Evolutionary conservation across 53 echinoderm and acorn worm species (phyloP).

Genomic region (Echinarachnius parma): DNA sequence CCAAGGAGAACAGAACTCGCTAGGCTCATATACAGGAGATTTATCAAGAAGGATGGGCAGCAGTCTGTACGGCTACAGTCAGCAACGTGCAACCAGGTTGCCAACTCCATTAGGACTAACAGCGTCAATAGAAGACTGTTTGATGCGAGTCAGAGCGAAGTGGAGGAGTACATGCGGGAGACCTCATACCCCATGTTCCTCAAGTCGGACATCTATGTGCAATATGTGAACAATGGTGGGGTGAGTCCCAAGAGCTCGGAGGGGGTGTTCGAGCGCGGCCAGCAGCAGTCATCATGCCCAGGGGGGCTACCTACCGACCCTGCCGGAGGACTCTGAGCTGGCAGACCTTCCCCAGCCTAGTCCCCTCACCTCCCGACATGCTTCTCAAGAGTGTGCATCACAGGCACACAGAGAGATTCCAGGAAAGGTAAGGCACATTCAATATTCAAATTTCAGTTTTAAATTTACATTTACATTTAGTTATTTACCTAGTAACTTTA

Average conservation of each 20-base stretch:
- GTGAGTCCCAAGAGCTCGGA: constrained; percentile 83
- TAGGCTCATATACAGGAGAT: constrained; percentile 85
- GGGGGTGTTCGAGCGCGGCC: constrained; percentile 70
- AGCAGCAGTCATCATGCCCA: constrained; percentile 53
- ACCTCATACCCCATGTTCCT: constrained; percentile 93
- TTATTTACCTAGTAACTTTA: no score
- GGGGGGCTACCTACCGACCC: constrained; percentile 78
- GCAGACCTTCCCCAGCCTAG: constrained; percentile 57
- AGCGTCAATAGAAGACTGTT: constrained; percentile 69
- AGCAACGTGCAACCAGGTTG: constrained; percentile 68
- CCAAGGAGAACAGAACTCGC: constrained; percentile 77
- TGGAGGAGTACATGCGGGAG: constrained; percentile 79
- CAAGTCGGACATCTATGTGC: constrained; percentile 96
- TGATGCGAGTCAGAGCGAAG: constrained; percentile 84
- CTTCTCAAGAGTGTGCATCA: constrained; percentile 65
- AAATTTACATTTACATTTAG: no score
- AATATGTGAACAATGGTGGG: constrained; percentile 98
- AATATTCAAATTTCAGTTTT: no score
- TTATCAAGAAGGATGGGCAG: constrained; percentile 85
- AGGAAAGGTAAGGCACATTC: constrained; percentile 72
- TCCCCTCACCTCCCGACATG: constrained; percentile 77
- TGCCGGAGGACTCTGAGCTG: constrained; percentile 90
- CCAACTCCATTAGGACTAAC: constrained; percentile 71
- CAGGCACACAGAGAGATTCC: constrained; percentile 55
- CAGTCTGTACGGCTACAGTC: constrained; percentile 65